Base-by-base conservation (phyloP, 2,113 vertebrate species). In the Sorex araneus region DNA sequence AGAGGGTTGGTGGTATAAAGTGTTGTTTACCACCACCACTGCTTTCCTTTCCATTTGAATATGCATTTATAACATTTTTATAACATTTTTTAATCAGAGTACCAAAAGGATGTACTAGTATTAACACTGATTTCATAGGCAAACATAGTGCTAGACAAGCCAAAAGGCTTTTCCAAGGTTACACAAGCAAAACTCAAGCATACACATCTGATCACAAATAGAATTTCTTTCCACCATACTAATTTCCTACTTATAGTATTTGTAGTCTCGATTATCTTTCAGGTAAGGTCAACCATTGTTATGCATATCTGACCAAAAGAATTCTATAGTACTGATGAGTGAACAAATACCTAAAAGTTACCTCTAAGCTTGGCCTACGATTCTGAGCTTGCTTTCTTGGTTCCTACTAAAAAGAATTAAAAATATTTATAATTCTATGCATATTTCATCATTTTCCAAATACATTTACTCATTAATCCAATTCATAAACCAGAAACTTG, bases 401-500 rank as follows among this genome's bases (percentile, higher is more conserved):
- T 79, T 84, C 81, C 25, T 57, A 75, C 27, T 54, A 2, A 85
- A 57, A 71, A 90, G 0, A 1, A 60, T 75, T 16, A 69, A 1
- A 92, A 86, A 74, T n/a, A 45, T 71, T 71, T 87, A 50, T 40
- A 45, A 69, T 79, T 85, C 8, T 47, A 87, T 34, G 81, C 18
- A 18, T 70, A 40, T 82, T 86, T 66, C 63, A 76, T 80, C 57
- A 12, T 66, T 88, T 94, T 89, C 74, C n/a, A 90, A 90, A 82
- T 30, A 7, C 64, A 57, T 75, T 88, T 15, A 43, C 75, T 15
- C 23, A 34, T 92, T 86, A 40, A 89, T 47, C 67, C 12, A 30
- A 34, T 18, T n/a, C 12, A 74, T 32, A 79, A 94, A 82, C 30
- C 54, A 13, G 9, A 93, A 94, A 34, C 13, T 66, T 12, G 7